phyloP scores from a whole-genome alignment of 2,113 vertebrate species.

The Anguilla japonica region DNA sequence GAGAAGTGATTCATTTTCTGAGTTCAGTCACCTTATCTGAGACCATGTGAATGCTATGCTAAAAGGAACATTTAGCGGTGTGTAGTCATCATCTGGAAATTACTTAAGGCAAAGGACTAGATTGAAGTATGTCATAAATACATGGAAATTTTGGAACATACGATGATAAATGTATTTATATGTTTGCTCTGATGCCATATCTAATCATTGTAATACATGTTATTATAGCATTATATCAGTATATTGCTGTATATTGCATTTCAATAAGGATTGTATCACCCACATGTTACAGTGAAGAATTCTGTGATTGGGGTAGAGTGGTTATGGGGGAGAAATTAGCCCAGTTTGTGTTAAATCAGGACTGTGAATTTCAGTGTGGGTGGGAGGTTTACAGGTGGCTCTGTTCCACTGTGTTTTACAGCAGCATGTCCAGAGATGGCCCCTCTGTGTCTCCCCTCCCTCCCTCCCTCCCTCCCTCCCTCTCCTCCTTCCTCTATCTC shows the following conservation, averaged over 20 bases:
- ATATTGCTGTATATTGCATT: too few relatives aligned
- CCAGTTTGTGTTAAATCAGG: background rate
- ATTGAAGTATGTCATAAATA: too few relatives aligned
- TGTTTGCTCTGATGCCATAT: too few relatives aligned
- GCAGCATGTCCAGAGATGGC: too few relatives aligned
- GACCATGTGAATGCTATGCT: background rate
- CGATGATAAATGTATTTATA: too few relatives aligned
- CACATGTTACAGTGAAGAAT: background rate
- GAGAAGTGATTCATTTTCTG: background rate
- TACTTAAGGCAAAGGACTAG: too few relatives aligned
- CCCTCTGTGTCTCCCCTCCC: background rate
- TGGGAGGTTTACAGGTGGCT: too few relatives aligned
- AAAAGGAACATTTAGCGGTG: background rate
- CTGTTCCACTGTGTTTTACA: too few relatives aligned
- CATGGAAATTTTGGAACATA: too few relatives aligned
- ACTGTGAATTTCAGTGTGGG: background rate
- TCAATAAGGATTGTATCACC: background rate
- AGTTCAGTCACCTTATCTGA: background rate
- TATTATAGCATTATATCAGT: too few relatives aligned
- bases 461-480: background rate
- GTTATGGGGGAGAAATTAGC: background rate
- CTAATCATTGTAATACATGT: too few relatives aligned
- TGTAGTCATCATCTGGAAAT: background rate
- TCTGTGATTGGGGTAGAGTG: background rate
- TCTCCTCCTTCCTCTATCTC: background rate